phyloP scores from a whole-genome alignment of 2,888 invertebrate species.

The Rugalucina vietnamica region DNA sequence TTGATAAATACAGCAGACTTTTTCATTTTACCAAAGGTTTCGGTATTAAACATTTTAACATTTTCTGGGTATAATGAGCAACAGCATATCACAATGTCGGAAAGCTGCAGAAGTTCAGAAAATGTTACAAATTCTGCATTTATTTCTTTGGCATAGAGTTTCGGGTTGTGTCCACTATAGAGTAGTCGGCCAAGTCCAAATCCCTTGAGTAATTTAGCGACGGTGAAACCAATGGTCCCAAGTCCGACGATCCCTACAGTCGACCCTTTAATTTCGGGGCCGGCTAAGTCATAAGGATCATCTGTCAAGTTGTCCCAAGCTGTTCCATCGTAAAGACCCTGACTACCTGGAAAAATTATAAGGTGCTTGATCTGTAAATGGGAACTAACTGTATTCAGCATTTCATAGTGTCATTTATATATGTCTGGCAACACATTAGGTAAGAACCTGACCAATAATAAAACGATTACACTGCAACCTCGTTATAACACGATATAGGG shows the following conservation, averaged over 20 bases:
- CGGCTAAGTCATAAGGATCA: slow-evolving; percentile 94
- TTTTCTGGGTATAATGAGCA: slow-evolving; percentile 91
- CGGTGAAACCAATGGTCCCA: slow-evolving; percentile 86
- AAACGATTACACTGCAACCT: too few relatives aligned
- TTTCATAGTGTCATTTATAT: too few relatives aligned
- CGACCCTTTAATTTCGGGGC: slow-evolving; percentile 90
- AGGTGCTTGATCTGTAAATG: too few relatives aligned
- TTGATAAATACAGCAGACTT: slow-evolving; percentile 93
- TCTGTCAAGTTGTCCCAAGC: slow-evolving; percentile 91
- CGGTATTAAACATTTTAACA: slow-evolving; percentile 89
- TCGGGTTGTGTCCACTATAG: slow-evolving; percentile 89
- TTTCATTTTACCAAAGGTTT: slow-evolving; percentile 94
- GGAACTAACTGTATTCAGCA: too few relatives aligned
- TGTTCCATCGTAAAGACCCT: slow-evolving; percentile 86
- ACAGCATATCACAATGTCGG: slow-evolving; percentile 94
- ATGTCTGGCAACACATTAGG: too few relatives aligned
- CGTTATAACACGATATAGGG: too few relatives aligned
- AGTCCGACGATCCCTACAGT: slow-evolving; percentile 87
- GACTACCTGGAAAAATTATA: slow-evolving; percentile 68
- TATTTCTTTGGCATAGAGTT: slow-evolving; percentile 85
- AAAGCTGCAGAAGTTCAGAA: slow-evolving; percentile 89
- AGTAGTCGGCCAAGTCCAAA: slow-evolving; percentile 90
- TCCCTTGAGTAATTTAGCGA: slow-evolving; percentile 90
- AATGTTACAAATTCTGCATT: slow-evolving; percentile 89
- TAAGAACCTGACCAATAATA: too few relatives aligned